Evolutionary conservation across 1,140 invertebrate species (phyloP), one percentile per base, ranked within the genome.

Genomic region (Drosophila biarmipes): DNA sequence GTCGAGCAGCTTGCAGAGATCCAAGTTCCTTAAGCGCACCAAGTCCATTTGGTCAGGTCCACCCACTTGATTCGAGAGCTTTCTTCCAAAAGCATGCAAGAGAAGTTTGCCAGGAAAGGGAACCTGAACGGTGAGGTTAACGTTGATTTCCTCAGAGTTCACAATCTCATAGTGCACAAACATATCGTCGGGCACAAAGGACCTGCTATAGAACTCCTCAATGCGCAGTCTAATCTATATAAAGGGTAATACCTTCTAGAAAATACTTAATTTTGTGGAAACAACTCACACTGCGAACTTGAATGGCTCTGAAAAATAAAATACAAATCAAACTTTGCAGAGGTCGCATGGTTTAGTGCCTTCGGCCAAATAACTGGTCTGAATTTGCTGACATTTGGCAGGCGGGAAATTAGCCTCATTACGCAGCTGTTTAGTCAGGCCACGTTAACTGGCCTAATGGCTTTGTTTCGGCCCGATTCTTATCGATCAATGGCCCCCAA

Each of bases 41-140:
- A 89, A 21, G 0, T 89, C 85, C 2, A 29, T 40, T 29, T 49
- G 51, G 6, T 69, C 48, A 1, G 56, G 11, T 0, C 79, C 84
- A 14, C 84, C 79, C 0, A 66, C 54, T 51, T 57, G 38, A 48
- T 89, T 48, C 0, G 77, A 64, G 0, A 90, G 55, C n/a, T 73
- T 61, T 0, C 76, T 62, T 1, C 71, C 61, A 51, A 89, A 89
- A 10, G 84, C 52, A 14, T 89, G 80, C 64, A 89, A 62, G 0
- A 89, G 67, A 0, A 89, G 54, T 24, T 84, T 80, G n/a, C 84
- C 84, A 0, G 84, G 84, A 68, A 89, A 84, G 10, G 81, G 73
- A 15, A 67, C 40, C 12, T 31, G 40, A 1, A 89, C 57, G 8
- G 72, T 89, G 7, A 89, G 21, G 27, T 89, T 89, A 14, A 73